phyloP scores from a whole-genome alignment of 1,140 invertebrate genomes.

The Philotrypesis tridentata region DNA sequence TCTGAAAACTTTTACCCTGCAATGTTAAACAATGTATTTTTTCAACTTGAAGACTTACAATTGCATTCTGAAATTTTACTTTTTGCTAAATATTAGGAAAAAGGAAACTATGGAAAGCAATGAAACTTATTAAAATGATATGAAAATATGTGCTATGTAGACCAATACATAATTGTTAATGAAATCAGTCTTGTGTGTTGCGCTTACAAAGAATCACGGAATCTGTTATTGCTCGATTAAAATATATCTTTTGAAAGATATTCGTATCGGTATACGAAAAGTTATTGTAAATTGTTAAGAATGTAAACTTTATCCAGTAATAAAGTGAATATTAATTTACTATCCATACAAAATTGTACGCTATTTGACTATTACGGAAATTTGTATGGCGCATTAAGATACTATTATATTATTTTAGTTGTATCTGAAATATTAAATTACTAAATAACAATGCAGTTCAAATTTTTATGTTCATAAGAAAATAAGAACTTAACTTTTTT shows the following conservation, averaged over 20 bases:
- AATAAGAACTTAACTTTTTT: neutral
- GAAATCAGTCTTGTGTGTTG: conserved; percentile 6
- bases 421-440: neutral
- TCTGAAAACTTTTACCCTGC: neutral
- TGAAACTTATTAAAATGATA: neutral
- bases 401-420: neutral
- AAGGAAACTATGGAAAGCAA: neutral
- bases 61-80: neutral
- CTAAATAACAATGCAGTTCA: neutral
- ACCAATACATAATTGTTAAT: conserved; percentile 15
- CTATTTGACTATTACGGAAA: neutral
- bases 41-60: neutral
- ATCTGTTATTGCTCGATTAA: neutral
- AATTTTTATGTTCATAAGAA: neutral
- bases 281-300: conserved; percentile 1
- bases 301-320: neutral
- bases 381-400: neutral
- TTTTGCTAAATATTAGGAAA: neutral
- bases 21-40: neutral
- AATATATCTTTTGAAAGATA: conserved; percentile 3
- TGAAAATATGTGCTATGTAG: neutral
- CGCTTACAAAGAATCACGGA: conserved; percentile 27
- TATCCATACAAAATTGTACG: neutral
- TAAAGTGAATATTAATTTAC: neutral
- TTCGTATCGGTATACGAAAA: neutral